Conservation (phyloP, 2,888 invertebrate genomes). For the Ochlodes sylvanus region DNA sequence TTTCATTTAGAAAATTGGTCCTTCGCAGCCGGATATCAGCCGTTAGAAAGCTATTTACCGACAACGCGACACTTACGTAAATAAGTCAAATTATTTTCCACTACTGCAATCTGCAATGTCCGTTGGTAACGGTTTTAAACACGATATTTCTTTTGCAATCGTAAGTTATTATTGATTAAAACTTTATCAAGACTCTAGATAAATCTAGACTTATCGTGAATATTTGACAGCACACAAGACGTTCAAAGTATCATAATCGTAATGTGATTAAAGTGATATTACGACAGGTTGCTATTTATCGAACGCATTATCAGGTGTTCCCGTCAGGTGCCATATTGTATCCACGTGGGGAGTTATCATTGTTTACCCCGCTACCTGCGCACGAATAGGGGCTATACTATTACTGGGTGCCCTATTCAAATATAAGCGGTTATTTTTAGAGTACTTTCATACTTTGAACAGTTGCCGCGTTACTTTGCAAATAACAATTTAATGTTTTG, state of each 20-base stretch:
- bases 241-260: background rate
- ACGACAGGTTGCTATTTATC: constrained; percentile 23
- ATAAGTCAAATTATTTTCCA: constrained; percentile 29
- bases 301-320: constrained; percentile 14
- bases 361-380: constrained; percentile 60
- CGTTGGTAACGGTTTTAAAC: constrained; percentile 4
- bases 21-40: constrained; percentile 40
- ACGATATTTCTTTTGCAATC: background rate
- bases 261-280: constrained; percentile 13
- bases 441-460: background rate
- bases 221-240: background rate
- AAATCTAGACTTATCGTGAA: constrained; percentile 6
- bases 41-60: constrained; percentile 42
- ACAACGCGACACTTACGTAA: constrained; percentile 42
- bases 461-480: no score
- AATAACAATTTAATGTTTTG: no score
- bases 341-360: constrained; percentile 48
- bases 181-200: constrained; percentile 3
- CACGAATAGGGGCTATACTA: constrained; percentile 24
- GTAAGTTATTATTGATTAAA: background rate
- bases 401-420: constrained; percentile 19
- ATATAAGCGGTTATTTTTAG: background rate
- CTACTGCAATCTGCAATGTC: background rate
- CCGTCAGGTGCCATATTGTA: constrained; percentile 28
- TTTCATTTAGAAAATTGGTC: constrained; percentile 36